Evolutionary conservation across 2,797 vertebrate genomes (phyloP).

Genomic region (Galago senegalensis): DNA sequence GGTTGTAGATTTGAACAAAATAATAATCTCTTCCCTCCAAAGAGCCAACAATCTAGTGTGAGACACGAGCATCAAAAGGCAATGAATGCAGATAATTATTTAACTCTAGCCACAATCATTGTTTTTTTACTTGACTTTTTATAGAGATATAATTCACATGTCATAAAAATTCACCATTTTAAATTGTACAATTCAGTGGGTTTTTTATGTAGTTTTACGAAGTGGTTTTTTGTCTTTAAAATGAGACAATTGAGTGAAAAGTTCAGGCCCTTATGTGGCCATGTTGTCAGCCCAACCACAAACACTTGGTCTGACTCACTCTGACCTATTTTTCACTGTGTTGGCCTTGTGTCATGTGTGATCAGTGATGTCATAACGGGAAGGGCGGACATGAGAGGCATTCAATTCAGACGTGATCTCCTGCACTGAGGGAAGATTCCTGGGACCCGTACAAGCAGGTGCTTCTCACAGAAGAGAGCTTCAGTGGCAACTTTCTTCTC

Average conservation of each 20-base stretch:
- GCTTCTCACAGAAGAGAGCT: neutral
- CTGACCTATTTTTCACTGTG: neutral
- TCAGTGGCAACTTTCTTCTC: neutral
- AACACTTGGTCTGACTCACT: neutral
- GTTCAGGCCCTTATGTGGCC: neutral
- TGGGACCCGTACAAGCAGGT: accelerated
- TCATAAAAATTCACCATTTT: constrained; percentile 10
- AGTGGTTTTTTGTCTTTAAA: neutral
- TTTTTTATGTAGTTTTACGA: neutral
- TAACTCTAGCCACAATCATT: neutral
- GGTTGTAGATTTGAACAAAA: neutral
- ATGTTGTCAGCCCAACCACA: neutral
- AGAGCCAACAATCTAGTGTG: neutral
- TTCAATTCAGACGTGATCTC: neutral
- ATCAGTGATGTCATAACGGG: neutral
- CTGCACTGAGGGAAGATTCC: neutral
- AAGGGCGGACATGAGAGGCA: neutral
- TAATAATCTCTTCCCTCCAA: neutral
- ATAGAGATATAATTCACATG: neutral
- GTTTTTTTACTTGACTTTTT: neutral
- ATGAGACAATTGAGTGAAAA: neutral
- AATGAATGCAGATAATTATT: neutral
- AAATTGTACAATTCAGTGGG: neutral
- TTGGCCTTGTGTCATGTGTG: neutral
- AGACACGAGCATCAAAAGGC: constrained; percentile 18